Evolutionary conservation across 1,140 invertebrate species (phyloP), one percentile per base, ranked within the genome.

Genomic region (Drosophila erecta): DNA sequence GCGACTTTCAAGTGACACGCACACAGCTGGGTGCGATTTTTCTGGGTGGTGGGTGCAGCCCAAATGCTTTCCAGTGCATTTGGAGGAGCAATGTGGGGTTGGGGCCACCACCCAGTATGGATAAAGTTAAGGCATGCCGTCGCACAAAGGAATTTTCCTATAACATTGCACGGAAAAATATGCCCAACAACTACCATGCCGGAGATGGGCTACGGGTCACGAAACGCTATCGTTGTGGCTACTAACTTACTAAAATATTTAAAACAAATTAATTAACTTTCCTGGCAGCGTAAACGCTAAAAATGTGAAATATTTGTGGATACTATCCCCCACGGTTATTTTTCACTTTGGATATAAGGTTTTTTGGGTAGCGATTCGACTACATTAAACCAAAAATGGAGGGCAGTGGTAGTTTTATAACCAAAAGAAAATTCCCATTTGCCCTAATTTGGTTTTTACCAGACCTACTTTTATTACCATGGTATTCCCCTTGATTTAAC

Each of bases 1-100:
- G 65, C 76, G 64, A 83, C 76, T 83, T 84, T 79, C 80, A 84
- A 66, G 44, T 84, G 76, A 71, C 80, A 79, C 76, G 71, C 76
- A 83, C 66, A 65, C 41, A 64, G 44, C 37, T 44, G 24, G 17
- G 17, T 24, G 22, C 38, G 7, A 11, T 15, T 14, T 35, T 17
- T 27, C 8, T 10, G 20, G 40, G 12, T 15, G 17, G 24, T 20
- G 47, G 15, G 40, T 33, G 40, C n/a, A 17, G 17, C 17, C 17
- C 17, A 17, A 17, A 17, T 30, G 30, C 30, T 24, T n/a, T 6
- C 44, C 22, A 27, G 15, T 51, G 49, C 30, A 51, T 15, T 12
- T 51, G 11, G 20, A 11, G 5, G 24, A 30, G 40, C n/a, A 33
- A 7, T 20, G 27, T 7, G n/a, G 12, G 37, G 51, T 44, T 11